Base-by-base conservation (phyloP, 2,888 invertebrate genomes). In the Ectemnius continuus region DNA sequence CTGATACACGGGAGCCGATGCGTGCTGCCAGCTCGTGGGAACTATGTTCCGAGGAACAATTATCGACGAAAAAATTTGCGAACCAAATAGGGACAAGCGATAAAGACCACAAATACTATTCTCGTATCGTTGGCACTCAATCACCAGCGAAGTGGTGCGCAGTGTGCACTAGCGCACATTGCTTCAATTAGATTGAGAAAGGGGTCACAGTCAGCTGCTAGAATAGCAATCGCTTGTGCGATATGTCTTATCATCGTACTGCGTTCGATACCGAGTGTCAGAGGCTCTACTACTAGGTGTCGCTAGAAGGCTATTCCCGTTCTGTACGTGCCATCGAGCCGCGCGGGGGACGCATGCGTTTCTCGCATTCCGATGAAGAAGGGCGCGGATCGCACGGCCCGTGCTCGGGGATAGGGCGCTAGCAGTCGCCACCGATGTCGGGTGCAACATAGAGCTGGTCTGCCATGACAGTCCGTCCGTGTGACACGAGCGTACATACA, bases 391-490 rank as follows among this genome's bases (percentile, higher is more conserved):
- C 64, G 66, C 68, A 71, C 61, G 73, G n/a, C 52, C 68, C 70
- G 64, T 66, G 76, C 73, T 83, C 78, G 70, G 47, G 72, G 56
- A 66, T 63, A 67, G 63, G 77, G 75, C 81, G 74, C 78, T 79
- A 80, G 82, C 75, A 79, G 84, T 84, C 76, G 84, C 76, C 75
- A 79, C 76, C 68, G 76, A 76, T 74, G 64, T 68, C 70, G 78
- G 78, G 77, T 16, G 62, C 57, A 99, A 98, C 91, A 98, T 98
- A 98, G 61, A 59, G 28, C 60, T 70, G 72, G 76, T 78, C 86
- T 86, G 84, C 84, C 85, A 86, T 86, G 86, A 84, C 81, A 85
- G 84, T 85, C 79, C 52, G 75, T 80, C 78, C 74, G 83, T 79
- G 81, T 76, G 62, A 71, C 76, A 70, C 81, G 81, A 83, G 81